Base-by-base conservation (phyloP, 2,113 vertebrate species). In the Cyanocitta stelleri region DNA sequence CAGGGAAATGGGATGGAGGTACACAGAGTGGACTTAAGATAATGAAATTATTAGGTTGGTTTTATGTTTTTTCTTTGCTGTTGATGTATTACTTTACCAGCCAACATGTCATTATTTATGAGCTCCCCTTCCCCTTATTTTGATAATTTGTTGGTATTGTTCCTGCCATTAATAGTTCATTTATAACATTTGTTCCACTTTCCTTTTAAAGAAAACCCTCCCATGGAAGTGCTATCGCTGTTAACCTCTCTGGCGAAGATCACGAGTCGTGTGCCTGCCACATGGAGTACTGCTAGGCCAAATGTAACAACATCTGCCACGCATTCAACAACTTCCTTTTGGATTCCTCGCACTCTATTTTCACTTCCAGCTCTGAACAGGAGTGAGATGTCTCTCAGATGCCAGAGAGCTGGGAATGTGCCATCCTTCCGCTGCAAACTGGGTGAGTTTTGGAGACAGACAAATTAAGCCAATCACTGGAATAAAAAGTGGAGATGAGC, bases 291-390 rank as follows among this genome's bases (percentile, higher is more conserved):
- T 88, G 97, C 97, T 96, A 97, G 97, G 97, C 97, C 97, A 95
- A 98, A 97, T 96, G 96, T 96, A 95, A 96, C 97, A 98, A 98
- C 98, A 98, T 97, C 98, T 98, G 98, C 94, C 97, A 80, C 2
- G 51, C 94, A 95, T 95, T 97, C 97, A 96, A 85, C 93, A 96
- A 98, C 97, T 97, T 97, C 97, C 97, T 97, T 89, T 97, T 97
- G 84, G 97, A 97, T 97, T 96, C 95, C 94, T 98, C 64, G 1
- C 97, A 96, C 97, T 97, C 97, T 97, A 80, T 98, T 98, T 98
- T 97, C 97, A 97, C 97, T 97, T 98, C 94, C 93, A 56, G 96
- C 96, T 97, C 96, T 66, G 63, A 87, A 88, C 82, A 92, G 91
- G 95, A 94, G 96, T 85, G 94, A 97, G 96, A 98, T 97, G 91